Evolutionary conservation across 2,113 vertebrate species (phyloP).

Genomic region (Stigmatopora argus): DNA sequence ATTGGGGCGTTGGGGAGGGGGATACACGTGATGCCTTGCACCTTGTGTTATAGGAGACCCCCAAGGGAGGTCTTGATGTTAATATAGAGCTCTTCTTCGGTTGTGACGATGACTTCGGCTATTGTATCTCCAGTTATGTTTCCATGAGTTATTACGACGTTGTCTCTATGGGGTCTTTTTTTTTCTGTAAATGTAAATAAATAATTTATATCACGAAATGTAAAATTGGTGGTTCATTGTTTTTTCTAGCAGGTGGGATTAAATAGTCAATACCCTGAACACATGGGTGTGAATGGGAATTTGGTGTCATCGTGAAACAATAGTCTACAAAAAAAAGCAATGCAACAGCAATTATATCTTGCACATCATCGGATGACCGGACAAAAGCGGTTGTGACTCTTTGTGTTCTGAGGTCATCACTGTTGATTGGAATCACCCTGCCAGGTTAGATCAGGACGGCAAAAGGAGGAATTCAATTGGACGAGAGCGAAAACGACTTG

Average conservation of each 20-base stretch:
- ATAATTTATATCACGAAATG: slow-evolving; percentile 99
- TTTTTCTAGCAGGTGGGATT: neutral
- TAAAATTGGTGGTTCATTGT: slow-evolving; percentile 32
- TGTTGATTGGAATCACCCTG: too few relatives aligned
- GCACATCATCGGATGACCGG: too few relatives aligned
- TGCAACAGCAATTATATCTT: too few relatives aligned
- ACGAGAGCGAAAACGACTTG: too few relatives aligned
- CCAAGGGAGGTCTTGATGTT: slow-evolving; percentile 85
- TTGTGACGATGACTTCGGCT: slow-evolving; percentile 75
- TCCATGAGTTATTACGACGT: slow-evolving; percentile 98
- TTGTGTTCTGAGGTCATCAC: too few relatives aligned
- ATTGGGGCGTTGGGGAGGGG: slow-evolving; percentile 41
- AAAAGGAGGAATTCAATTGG: too few relatives aligned
- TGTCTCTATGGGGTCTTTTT: slow-evolving; percentile 96
- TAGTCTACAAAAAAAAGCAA: too few relatives aligned
- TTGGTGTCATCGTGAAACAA: too few relatives aligned
- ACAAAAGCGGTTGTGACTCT: too few relatives aligned
- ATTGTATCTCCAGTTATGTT: slow-evolving; percentile 88
- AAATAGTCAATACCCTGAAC: neutral
- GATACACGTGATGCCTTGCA: slow-evolving; percentile 99
- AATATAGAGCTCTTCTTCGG: slow-evolving; percentile 84
- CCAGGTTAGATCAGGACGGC: too few relatives aligned
- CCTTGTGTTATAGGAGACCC: slow-evolving; percentile 98
- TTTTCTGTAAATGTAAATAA: slow-evolving; percentile 99
- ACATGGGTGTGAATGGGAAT: neutral